Percentiles rank a stretch among this genome's conserved stretches.
phyloP scores from a whole-genome alignment of 2,113 vertebrate genomes.

The Alexandromys fortis region DNA sequence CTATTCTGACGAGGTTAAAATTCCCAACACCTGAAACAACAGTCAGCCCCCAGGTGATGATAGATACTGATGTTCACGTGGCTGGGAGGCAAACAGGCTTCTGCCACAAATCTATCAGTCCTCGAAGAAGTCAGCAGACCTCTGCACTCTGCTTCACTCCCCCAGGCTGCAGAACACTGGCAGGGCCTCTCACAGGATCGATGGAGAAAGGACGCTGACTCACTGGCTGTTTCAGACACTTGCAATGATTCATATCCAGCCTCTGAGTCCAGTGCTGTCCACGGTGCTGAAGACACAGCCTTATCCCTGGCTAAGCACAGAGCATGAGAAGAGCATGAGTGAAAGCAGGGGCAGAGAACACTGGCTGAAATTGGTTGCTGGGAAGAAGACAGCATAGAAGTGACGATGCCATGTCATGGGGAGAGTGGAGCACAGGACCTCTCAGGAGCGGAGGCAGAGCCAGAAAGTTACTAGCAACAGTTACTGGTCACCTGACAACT shows the following conservation, averaged over 20 bases:
- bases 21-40: not conserved
- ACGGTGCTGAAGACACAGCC: not conserved
- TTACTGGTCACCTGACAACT: accelerated
- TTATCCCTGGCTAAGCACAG: not conserved
- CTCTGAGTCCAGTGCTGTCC: accelerated
- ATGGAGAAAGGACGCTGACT: not conserved
- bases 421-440: not conserved
- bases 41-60: no score
- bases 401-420: not conserved
- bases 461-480: accelerated
- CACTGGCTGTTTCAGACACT: not conserved
- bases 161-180: not conserved
- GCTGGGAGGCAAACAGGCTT: not conserved
- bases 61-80: not conserved
- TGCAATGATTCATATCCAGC: not conserved
- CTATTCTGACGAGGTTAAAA: not conserved
- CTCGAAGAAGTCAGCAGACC: not conserved
- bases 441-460: not conserved
- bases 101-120: not conserved
- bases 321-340: accelerated
- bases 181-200: not conserved
- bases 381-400: accelerated
- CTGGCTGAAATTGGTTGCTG: accelerated
- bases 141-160: no score
- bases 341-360: accelerated